Evolutionary conservation across 2,113 vertebrate genomes (phyloP), one percentile per base, ranked within the genome.

Genomic region (Odontophorus gujanensis): DNA sequence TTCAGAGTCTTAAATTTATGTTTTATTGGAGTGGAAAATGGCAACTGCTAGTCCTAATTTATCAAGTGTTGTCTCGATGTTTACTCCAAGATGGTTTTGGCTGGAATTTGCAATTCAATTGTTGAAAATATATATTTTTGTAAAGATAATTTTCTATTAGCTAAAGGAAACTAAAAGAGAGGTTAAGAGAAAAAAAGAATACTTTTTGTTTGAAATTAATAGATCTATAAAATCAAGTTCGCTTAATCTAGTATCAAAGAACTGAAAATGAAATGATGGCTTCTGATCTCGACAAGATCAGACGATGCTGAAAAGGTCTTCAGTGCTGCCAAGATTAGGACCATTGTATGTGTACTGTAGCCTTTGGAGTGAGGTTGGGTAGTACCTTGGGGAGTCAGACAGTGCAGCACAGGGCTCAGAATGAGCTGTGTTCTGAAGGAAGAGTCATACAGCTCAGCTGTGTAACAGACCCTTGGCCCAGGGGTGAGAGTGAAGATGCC

Each of bases 21-120:
- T 92, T 94, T 69, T 82, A 82, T 66, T 77, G 63, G 75, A 89
- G 85, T 72, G 36, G 67, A 85, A 94, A 95, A 87, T 67, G 79
- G 59, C 74, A 90, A 55, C 36, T 80, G 66, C 43, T 62, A 73
- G 71, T 80, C 50, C 61, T 89, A 45, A 62, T 77, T 76, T 90
- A 77, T 75, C 65, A 78, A 82, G n/a, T 19, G 28, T 45, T 73
- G 75, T 72, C 62, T 87, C 28, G 40, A 32, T 36, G n/a, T 76
- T 95, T 42, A 45, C 53, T 87, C 89, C 67, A 82, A 66, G 53
- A 6, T 53, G 11, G 22, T 82, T 94, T 87, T 79, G 32, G 28
- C 15, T 89, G 75, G 30, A 87, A 92, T 85, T 87, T 85, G 50
- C 48, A 80, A 76, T 69, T 89, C 53, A 81, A 55, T 6, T 89